These are phyloP conservation scores for Metopolophium dirhodum DNA, from an alignment of 1,140 invertebrate species.

Conservation along the genomic window DNA sequence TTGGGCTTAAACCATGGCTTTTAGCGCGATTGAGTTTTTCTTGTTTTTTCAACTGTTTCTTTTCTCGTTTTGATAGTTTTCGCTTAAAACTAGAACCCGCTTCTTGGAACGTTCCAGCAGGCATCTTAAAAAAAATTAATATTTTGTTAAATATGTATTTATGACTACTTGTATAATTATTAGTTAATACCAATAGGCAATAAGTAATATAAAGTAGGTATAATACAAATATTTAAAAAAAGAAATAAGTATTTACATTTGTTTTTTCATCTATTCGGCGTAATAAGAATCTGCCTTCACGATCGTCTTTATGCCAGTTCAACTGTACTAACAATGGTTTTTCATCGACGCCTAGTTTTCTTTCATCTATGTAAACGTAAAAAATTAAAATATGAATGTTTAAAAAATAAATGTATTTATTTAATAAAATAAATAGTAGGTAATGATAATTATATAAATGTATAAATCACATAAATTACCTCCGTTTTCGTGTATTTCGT, in stretches of 20 bases:
- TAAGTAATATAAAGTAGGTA: not conserved
- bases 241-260: conserved; percentile 65
- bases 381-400: conserved; percentile 39
- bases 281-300: conserved; percentile 95
- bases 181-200: not conserved
- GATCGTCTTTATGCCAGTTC: conserved; percentile 98
- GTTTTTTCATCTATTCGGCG: conserved; percentile 84
- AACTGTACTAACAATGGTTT: conserved; percentile 96
- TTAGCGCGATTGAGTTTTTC: conserved; percentile 88
- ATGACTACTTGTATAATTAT: too few relatives aligned
- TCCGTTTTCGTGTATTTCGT: conserved; percentile 96
- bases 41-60: conserved; percentile 97
- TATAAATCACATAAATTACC: conserved; percentile 65
- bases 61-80: conserved; percentile 97
- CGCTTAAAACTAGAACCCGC: conserved; percentile 76
- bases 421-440: not conserved
- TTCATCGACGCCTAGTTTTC: conserved; percentile 86
- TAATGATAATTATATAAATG: not conserved
- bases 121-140: conserved; percentile 63
- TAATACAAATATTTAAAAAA: not conserved
- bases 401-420: not conserved
- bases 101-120: conserved; percentile 69
- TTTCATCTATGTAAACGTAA: conserved; percentile 75
- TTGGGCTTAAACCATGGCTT: conserved; percentile 65
- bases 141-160: not conserved